Evolutionary conservation across 2,797 vertebrate species (phyloP), one percentile per base, ranked within the genome.

Genomic region (Psittacula echo): DNA sequence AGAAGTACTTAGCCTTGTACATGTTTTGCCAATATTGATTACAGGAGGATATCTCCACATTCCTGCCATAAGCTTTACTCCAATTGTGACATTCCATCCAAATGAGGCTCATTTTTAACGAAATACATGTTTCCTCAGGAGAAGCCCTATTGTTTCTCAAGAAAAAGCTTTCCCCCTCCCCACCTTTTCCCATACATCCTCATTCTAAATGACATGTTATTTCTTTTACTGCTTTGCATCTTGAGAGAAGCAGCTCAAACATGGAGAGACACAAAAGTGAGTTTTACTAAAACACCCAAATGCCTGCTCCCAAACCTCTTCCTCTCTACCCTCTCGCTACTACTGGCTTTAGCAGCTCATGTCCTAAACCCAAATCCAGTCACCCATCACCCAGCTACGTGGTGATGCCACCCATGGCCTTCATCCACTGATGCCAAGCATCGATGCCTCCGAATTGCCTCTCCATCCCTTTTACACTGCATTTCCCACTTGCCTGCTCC

Each of bases 341-440:
- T 1, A 98, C 98, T 95, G 98, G 98, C 95, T 99, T 99, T 62
- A 98, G 98, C 90, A 97, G 98, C 95, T 91, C 98, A 45, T 98
- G 98, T 54, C 97, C 96, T 90, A 97, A 98, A 45, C 97, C 98
- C 86, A 98, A 97, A 85, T 98, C 98, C 98, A 96, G 98, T 92
- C 98, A 34, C 32, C 56, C n/a, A 34, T 58, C 56, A 34, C n/a
- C n/a, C n/a, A 58, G 45, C 19, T n/a, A 29, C 18, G 39, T 62
- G 45, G 39, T 2, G 6, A 16, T 4, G 18, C 13, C 24, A 18
- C 24, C n/a, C 17, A 1, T 13, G 18, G 20, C 78, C 78, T 18
- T 9, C 26, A 45, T 20, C 58, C 42, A 3, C 21, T 1, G 0
- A 8, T 56, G 18, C 70, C 76, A n/a, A 18, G 44, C 7, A 34